Percentiles rank a stretch among this genome's conserved stretches.
Conservation (phyloP, 2,797 vertebrate genomes). For the Sebastes minor region DNA sequence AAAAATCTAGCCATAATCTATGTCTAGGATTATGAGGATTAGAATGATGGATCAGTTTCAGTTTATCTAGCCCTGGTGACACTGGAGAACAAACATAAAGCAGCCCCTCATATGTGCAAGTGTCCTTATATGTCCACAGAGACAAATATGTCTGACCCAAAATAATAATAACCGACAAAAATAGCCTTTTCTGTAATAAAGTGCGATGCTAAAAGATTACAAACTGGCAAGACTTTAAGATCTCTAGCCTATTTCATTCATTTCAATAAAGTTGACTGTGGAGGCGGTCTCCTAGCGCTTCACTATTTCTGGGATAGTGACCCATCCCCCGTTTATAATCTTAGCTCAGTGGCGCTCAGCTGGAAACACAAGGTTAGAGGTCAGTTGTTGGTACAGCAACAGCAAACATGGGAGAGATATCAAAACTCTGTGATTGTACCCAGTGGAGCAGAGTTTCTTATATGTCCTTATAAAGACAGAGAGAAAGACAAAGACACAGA, state of each 20-base stretch:
- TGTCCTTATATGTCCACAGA: not conserved
- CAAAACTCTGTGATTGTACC: constrained; percentile 57
- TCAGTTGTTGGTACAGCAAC: constrained; percentile 64
- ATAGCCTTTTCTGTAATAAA: not conserved
- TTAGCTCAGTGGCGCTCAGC: constrained; percentile 40
- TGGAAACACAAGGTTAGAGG: constrained; percentile 64
- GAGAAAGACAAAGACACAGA: not conserved
- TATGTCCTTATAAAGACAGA: constrained; percentile 75
- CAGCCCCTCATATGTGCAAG: not conserved
- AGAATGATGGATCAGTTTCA: not conserved
- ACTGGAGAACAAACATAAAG: not conserved
- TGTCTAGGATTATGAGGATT: not conserved
- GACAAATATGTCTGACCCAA: not conserved
- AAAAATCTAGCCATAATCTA: not conserved
- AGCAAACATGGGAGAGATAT: constrained; percentile 50
- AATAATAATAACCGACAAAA: not conserved
- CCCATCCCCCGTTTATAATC: constrained; percentile 39
- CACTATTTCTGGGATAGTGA: constrained; percentile 42
- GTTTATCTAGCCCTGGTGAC: not conserved
- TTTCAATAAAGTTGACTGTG: constrained; percentile 6
- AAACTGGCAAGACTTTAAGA: not conserved
- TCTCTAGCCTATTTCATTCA: not conserved
- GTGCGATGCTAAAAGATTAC: not conserved
- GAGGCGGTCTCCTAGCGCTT: not conserved
- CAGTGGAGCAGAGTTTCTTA: constrained; percentile 45